These are phyloP conservation scores for Gymnorhina tibicen DNA, from an alignment of 2,113 vertebrate genomes.

Conservation along the genomic window DNA sequence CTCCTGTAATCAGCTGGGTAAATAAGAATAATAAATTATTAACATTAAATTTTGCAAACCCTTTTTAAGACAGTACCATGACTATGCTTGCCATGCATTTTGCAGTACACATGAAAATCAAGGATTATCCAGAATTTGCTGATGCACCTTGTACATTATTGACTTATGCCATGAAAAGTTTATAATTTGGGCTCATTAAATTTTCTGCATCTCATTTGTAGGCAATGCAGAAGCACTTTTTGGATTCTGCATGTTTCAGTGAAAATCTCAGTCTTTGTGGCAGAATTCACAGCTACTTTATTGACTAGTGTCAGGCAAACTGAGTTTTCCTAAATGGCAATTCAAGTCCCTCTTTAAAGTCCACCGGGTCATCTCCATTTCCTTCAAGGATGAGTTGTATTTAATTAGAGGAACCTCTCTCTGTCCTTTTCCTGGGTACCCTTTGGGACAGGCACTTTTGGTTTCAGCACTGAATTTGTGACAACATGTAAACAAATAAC, in stretches of 20 bases:
- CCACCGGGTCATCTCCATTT: not conserved
- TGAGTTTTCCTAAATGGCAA: not conserved
- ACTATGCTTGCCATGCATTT: not conserved
- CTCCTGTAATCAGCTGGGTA: not conserved
- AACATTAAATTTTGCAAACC: not conserved
- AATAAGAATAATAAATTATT: not conserved
- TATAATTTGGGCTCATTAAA: not conserved
- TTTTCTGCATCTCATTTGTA: not conserved
- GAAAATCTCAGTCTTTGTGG: not conserved
- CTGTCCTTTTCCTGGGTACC: accelerated
- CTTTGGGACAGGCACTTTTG: not conserved
- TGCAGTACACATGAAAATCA: not conserved
- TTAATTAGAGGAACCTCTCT: not conserved
- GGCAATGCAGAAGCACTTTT: not conserved
- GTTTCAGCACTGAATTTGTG: not conserved
- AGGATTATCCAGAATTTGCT: not conserved
- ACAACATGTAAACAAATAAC: not conserved
- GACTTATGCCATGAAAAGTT: not conserved
- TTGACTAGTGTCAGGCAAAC: not conserved
- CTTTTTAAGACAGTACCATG: not conserved
- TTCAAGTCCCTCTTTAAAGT: not conserved
- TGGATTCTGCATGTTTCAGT: not conserved
- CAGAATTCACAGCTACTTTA: not conserved
- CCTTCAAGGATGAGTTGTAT: not conserved
- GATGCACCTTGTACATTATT: not conserved